Percentiles rank a stretch among this genome's conserved stretches.
These are phyloP conservation scores for Synergus itoensis DNA, from an alignment of 2,888 invertebrate genomes.

Conservation along the genomic window DNA sequence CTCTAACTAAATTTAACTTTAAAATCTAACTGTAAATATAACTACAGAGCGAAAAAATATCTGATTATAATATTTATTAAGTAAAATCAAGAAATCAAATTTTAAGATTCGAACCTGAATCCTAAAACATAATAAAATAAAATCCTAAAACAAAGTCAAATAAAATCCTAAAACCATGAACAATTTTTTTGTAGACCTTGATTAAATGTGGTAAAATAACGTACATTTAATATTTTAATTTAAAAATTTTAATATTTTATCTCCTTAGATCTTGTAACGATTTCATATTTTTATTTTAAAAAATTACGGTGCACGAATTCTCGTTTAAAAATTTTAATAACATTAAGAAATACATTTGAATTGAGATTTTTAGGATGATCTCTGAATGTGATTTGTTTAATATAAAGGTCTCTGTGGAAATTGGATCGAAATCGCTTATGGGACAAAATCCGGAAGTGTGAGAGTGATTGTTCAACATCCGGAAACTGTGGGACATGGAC, in stretches of 20 bases:
- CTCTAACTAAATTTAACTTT: too few species aligned
- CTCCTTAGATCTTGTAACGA: neutral
- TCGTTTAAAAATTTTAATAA: neutral
- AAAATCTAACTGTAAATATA: too few species aligned
- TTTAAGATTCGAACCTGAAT: too few species aligned
- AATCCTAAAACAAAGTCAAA: too few species aligned
- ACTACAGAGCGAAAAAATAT: too few species aligned
- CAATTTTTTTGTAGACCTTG: too few species aligned
- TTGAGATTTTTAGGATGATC: neutral
- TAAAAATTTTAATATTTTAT: neutral
- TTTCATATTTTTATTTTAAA: neutral
- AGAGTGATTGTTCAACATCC: slow-evolving; percentile 99
- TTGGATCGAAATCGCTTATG: slow-evolving; percentile 99
- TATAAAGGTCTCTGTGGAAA: slow-evolving; percentile 95
- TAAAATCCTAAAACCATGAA: too few species aligned
- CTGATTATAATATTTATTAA: too few species aligned
- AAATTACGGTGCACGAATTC: neutral
- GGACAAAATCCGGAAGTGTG: slow-evolving; percentile 96
- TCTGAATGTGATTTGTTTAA: slow-evolving; percentile 35
- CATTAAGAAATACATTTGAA: neutral
- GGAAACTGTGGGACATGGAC: slow-evolving; percentile 98
- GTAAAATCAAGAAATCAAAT: too few species aligned
- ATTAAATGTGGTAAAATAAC: too few species aligned
- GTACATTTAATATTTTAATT: neutral
- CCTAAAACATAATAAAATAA: too few species aligned